Conservation (phyloP, 2,888 invertebrate species). For the Conchocele bisecta region DNA sequence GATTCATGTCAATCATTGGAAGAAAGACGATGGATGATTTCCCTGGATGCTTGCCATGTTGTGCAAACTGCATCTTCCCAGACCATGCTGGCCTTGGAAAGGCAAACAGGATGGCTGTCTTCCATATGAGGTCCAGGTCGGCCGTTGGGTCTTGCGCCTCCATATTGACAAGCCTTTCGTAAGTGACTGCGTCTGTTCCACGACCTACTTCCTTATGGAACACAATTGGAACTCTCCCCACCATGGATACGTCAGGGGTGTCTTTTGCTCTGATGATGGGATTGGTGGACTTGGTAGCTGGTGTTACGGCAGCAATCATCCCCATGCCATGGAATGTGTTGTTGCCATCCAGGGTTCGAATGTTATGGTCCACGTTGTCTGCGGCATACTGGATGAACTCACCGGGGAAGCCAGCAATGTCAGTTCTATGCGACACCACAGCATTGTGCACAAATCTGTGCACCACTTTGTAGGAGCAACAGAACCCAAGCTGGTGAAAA, state of each 20-base stretch:
- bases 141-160: too few species aligned
- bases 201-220: too few species aligned
- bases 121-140: too few species aligned
- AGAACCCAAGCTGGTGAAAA: conserved; percentile 21
- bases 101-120: too few species aligned
- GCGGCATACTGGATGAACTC: conserved; percentile 29
- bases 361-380: conserved; percentile 29
- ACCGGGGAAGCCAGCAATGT: conserved; percentile 17
- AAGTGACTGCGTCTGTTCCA: too few species aligned
- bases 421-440: conserved; percentile 8
- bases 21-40: conserved; percentile 47
- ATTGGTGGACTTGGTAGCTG: not conserved
- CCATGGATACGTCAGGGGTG: too few species aligned
- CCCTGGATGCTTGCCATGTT: conserved; percentile 50
- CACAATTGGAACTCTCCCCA: too few species aligned
- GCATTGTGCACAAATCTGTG: conserved; percentile 21
- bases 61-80: conserved; percentile 52
- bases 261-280: not conserved
- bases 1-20: conserved; percentile 49
- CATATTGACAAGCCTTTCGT: too few species aligned
- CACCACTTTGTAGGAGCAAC: conserved; percentile 5
- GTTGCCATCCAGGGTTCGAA: conserved; percentile 9
- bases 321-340: conserved; percentile 51
- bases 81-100: conserved; percentile 58
- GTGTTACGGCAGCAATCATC: conserved; percentile 15